phyloP scores from a whole-genome alignment of 2,797 vertebrate genomes.

The Cirrhinus mrigala region DNA sequence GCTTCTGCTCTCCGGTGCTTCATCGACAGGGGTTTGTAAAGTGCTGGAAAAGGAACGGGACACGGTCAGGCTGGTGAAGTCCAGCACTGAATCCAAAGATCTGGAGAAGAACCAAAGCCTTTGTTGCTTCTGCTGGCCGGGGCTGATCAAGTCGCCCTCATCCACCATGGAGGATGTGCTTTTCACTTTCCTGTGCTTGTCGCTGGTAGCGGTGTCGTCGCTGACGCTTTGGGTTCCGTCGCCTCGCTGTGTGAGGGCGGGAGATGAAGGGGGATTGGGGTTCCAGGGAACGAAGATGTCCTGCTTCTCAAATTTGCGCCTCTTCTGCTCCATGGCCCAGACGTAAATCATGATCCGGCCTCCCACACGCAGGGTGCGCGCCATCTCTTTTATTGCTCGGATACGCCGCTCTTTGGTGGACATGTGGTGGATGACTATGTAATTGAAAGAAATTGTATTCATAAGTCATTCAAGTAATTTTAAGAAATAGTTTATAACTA shows the following conservation, averaged over 20 bases:
- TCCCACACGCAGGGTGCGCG: conserved; percentile 78
- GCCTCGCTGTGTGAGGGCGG: conserved; percentile 58
- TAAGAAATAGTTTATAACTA: not conserved
- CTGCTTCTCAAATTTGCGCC: conserved; percentile 85
- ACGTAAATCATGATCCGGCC: conserved; percentile 87
- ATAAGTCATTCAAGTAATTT: not conserved
- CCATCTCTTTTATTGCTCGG: conserved; percentile 85
- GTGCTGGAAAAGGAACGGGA: conserved; percentile 71
- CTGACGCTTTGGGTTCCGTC: conserved; percentile 68
- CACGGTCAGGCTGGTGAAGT: conserved; percentile 73
- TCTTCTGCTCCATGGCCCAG: conserved; percentile 86
- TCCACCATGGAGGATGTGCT: conserved; percentile 76
- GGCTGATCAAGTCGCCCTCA: conserved; percentile 67
- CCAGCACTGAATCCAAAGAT: conserved; percentile 81
- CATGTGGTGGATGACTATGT: conserved; percentile 82
- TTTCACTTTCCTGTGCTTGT: conserved; percentile 79
- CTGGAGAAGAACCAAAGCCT: conserved; percentile 81
- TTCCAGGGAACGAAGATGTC: conserved; percentile 86
- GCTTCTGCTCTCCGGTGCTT: conserved; percentile 50
- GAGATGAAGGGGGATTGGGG: conserved; percentile 72
- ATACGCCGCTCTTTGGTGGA: conserved; percentile 80
- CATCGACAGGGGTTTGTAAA: conserved; percentile 69
- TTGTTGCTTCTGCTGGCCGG: conserved; percentile 70
- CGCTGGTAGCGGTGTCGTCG: conserved; percentile 63
- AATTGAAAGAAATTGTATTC: conserved; percentile 15